Base-by-base conservation (phyloP, 1,140 invertebrate species). In the Himalopsyche phryganea region DNA sequence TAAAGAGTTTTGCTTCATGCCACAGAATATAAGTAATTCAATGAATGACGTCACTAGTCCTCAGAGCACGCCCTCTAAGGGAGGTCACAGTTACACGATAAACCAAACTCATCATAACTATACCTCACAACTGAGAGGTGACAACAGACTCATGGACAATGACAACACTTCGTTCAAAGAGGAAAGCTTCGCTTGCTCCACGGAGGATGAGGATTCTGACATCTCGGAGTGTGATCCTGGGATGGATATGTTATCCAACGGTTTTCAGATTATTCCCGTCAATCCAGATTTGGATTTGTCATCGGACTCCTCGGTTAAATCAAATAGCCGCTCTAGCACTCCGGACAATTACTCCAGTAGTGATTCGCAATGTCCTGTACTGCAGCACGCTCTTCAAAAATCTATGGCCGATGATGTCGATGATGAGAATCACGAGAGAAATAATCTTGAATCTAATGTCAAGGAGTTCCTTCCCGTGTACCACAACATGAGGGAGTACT, bases 111-210 rank as follows among this genome's bases (percentile, higher is more conserved):
- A 48, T 19, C 13, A 33, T 13, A 44, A 35, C 20, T 17, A 48
- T 36, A 49, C 6, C 6, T 17, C n/a, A n/a, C 32, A 28, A 14
- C 15, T 41, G 13, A 50, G 56, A 13, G 55, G 60, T 9, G 60
- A 62, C 32, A 62, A 58, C 55, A 53, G 60, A 58, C 41, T 62
- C 13, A 62, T 62, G 28, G 55, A 62, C 19, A 62, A 62, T 41
- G 60, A 62, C 35, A 62, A 62, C 33, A 54, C 60, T 14, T 54
- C 51, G 42, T 0, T 11, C 1, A 18, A 23, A 9, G 10, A 15
- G 2, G 54, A 47, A 33, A 47, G 44, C 17, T 48, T 47, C n/a
- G 23, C 23, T 28, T 28, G 23, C 23, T 28, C 23, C 9, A 13
- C 44, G 11, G 23, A 28, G 23, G 23, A 28, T 28, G 23, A 28